A percentile compares a stretch with the other conserved stretches of the same genome.
Evolutionary conservation across 2,113 vertebrate species (phyloP).

Genomic region (Calonectris borealis): DNA sequence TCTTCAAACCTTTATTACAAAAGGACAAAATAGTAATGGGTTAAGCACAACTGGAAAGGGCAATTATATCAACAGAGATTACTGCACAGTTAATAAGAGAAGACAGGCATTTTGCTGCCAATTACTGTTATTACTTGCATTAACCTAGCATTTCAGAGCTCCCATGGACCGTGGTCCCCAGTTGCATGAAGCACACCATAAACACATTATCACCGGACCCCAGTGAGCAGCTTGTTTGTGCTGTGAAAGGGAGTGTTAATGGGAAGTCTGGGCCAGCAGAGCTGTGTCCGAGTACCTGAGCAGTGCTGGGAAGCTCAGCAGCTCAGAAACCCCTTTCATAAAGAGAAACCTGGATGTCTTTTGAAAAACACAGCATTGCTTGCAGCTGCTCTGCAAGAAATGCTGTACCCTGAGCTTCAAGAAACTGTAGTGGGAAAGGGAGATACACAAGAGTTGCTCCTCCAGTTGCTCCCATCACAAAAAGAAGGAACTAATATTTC

Average conservation of each 20-base stretch:
- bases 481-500: background rate
- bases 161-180: rapidly evolving
- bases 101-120: background rate
- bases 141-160: background rate
- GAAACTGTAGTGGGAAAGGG: background rate
- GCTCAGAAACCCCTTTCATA: background rate
- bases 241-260: background rate
- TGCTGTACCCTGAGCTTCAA: background rate
- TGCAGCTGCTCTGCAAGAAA: background rate
- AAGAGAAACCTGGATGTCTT: background rate
- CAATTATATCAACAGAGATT: background rate
- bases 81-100: background rate
- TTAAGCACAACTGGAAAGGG: background rate
- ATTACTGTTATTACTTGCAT: background rate
- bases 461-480: background rate
- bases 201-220: background rate
- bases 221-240: background rate
- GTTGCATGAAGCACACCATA: background rate
- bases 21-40: background rate
- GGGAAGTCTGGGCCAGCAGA: background rate
- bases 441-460: rapidly evolving
- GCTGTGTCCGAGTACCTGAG: background rate
- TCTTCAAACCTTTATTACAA: background rate
- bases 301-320: background rate
- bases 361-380: background rate